Base-by-base conservation (phyloP, 1,140 invertebrate genomes). In the Halesus radiatus region DNA sequence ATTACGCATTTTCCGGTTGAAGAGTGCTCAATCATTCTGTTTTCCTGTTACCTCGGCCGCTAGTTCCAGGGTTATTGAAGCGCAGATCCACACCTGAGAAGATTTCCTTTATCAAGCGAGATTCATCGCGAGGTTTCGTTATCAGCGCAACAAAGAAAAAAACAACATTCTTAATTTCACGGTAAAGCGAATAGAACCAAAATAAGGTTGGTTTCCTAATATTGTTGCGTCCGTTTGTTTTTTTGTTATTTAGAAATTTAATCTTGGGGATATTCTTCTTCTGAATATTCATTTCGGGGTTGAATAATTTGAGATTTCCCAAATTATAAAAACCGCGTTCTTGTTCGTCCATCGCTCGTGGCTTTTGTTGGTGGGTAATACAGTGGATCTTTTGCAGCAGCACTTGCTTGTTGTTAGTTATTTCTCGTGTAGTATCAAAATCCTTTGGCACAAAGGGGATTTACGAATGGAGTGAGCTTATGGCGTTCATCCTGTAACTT, bases 141-240 rank as follows among this genome's bases (percentile, higher is more conserved):
- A 72, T 72, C 68, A 13, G 20, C 20, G 15, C 68, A 72, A 72
- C 50, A 72, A 72, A 72, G 68, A 29, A 52, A n/a, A n/a, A 20
- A 72, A 72, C 68, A 50, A 72, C 52, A 72, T 13, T 22, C 68
- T n/a, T 53, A 45, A 52, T 72, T 54, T 72, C 20, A 54, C 50
- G 68, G 45, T 72, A 22, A 53, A 72, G 68, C 37, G 37, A 26
- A 53, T 52, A 29, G 68, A 45, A 53, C 68, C 52, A 72, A 53
- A 53, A 45, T 50, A 72, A 72, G 50, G 68, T 72, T 72, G 45
- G 68, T 72, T 22, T 45, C 20, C 18, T 72, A 72, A 72, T n/a
- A 54, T n/a, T 72, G 50, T 52, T 72, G 68, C 13, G 50, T 52
- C 50, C 13, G 23, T 26, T 72, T 53, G 68, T 52, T 72, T 13